Evolutionary conservation across 2,797 vertebrate genomes (phyloP).

Genomic region (Clarias pachynema): DNA sequence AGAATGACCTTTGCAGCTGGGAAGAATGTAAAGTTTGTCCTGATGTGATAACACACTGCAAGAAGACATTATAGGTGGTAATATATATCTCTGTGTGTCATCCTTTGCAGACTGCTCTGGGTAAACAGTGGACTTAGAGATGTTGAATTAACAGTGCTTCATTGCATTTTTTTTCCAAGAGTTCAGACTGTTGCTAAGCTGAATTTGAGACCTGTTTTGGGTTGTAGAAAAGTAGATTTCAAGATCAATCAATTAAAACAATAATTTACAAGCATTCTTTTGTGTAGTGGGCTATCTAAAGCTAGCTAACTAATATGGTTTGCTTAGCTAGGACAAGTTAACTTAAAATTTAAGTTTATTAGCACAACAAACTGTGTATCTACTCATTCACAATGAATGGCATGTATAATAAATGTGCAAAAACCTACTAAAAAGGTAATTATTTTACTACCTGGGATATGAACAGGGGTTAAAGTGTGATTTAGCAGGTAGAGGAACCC

Average conservation of each 20-base stretch:
- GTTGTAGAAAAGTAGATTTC: neutral
- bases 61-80: neutral
- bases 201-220: neutral
- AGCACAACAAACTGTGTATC: neutral
- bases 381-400: neutral
- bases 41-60: slow-evolving; percentile 11
- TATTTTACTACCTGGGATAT: neutral
- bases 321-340: neutral
- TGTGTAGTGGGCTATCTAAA: neutral
- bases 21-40: slow-evolving; percentile 28
- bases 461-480: neutral
- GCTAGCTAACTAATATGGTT: neutral
- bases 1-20: slow-evolving; percentile 6
- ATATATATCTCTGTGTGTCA: neutral
- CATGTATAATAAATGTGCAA: neutral
- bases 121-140: slow-evolving; percentile 26
- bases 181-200: neutral
- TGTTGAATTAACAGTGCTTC: slow-evolving; percentile 1
- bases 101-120: neutral
- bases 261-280: neutral
- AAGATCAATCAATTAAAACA: neutral
- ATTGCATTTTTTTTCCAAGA: slow-evolving; percentile 1
- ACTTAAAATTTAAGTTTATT: neutral
- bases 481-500: too few relatives aligned
- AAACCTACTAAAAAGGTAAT: neutral